Evolutionary conservation across 2,113 vertebrate genomes (phyloP), one percentile per base, ranked within the genome.

Genomic region (Mugil cephalus): DNA sequence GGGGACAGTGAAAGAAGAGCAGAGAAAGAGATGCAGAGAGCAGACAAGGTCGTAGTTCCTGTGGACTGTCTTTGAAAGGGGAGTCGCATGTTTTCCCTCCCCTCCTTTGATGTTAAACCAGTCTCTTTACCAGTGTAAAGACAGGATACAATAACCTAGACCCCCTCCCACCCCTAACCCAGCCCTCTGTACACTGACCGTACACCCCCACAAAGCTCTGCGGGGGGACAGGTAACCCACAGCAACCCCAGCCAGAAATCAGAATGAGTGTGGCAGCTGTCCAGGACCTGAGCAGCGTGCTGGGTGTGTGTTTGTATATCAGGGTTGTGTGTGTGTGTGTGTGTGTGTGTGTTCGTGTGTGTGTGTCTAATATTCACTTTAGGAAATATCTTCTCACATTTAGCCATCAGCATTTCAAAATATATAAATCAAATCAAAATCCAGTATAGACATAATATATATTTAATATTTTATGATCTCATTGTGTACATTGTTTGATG

Each of bases 51-150:
- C 77, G 38, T 65, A 54, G 79, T 79, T 91, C 83, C 83, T 75
- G 86, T 86, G 73, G 87, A 83, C 84, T 77, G 79, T 79, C 81
- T 90, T 92, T 91, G 89, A 91, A 92, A 93, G 76, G 67, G 56
- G 80, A 90, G 84, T 85, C 50, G 1, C 53, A 34, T 89, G 69
- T 79, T 84, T 85, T 77, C 62, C 76, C 77, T 61, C 38, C 19
- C 9, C 18, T 69, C 50, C 86, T 93, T 93, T 94, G 91, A 93
- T 90, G 93, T 86, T 78, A 75, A 91, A 89, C 79, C 77, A 81
- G 82, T 68, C 83, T 86, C 83, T 87, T 85, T 74, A 90, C 84
- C 52, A 62, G 80, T 77, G 84, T 83, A 91, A 83, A 87, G 84
- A 86, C 39, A 30, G 58, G 50, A 34, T 55, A 88, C 85, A 89